These are phyloP conservation scores for Nomada fabriciana DNA, from an alignment of 2,888 invertebrate genomes.

Conservation along the genomic window DNA sequence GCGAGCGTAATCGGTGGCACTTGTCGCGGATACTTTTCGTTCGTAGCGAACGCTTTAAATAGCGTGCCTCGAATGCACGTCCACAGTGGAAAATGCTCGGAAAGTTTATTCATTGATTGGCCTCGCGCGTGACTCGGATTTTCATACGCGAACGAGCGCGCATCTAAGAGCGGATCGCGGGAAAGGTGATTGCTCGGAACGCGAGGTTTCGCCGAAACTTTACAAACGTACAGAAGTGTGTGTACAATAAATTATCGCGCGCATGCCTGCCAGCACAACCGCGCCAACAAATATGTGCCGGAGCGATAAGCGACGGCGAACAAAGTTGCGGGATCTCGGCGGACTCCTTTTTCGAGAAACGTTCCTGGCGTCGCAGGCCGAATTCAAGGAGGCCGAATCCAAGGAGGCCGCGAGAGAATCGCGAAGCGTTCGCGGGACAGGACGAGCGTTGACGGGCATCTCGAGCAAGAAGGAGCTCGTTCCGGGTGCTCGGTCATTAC, in stretches of 20 bases:
- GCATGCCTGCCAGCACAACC: too few relatives aligned
- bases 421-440: not conserved
- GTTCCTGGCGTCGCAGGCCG: too few relatives aligned
- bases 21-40: too few relatives aligned
- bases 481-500: constrained; percentile 69
- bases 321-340: not conserved
- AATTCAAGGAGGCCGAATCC: too few relatives aligned
- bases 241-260: too few relatives aligned
- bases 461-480: constrained; percentile 7
- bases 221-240: too few relatives aligned
- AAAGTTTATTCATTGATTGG: constrained; percentile 10
- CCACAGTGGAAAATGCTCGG: not conserved
- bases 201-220: not conserved
- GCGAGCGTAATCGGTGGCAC: too few relatives aligned
- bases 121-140: constrained; percentile 5
- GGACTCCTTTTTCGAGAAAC: too few relatives aligned
- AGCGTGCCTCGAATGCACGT: not conserved
- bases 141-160: not conserved
- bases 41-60: not conserved
- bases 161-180: not conserved
- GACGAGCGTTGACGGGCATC: not conserved
- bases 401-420: too few relatives aligned
- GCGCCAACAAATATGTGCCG: too few relatives aligned
- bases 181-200: not conserved
- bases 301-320: not conserved